phyloP scores from a whole-genome alignment of 2,113 vertebrate species.

The Erinaceus europaeus region DNA sequence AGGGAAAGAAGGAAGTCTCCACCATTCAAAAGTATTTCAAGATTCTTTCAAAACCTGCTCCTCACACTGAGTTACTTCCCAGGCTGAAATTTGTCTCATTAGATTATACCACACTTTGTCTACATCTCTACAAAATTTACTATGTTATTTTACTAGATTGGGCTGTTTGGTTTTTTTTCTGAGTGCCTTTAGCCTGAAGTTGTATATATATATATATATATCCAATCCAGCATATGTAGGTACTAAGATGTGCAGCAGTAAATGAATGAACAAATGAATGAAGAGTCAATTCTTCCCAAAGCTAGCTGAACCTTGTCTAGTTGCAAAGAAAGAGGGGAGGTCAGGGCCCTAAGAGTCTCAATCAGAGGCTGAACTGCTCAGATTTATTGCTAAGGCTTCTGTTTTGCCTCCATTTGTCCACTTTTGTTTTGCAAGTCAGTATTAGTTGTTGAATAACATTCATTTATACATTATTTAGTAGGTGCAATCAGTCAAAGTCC shows the following conservation, averaged over 20 bases:
- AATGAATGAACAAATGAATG: background rate
- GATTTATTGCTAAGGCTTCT: slow-evolving; percentile 7
- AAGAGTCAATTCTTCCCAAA: background rate
- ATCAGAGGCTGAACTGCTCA: background rate
- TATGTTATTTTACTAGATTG: background rate
- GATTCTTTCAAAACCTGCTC: background rate
- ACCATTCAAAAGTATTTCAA: background rate
- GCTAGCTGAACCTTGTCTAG: background rate
- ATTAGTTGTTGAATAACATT: slow-evolving; percentile 36
- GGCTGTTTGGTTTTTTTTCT: background rate
- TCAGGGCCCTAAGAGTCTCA: accelerated
- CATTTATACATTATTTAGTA: slow-evolving; percentile 65
- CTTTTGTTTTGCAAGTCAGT: slow-evolving; percentile 33
- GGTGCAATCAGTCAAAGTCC: slow-evolving; percentile 54
- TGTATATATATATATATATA: background rate
- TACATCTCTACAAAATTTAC: background rate
- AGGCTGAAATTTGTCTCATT: background rate
- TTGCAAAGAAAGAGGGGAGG: background rate
- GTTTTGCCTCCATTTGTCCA: background rate
- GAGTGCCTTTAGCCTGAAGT: background rate
- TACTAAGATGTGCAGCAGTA: background rate
- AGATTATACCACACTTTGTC: background rate
- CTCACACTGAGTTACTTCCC: background rate
- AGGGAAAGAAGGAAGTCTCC: background rate
- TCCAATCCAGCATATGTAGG: background rate